A percentile compares a stretch with the other conserved stretches of the same genome.
Conservation (phyloP, 2,113 vertebrate genomes). For the Cricetomys ansorgei region DNA sequence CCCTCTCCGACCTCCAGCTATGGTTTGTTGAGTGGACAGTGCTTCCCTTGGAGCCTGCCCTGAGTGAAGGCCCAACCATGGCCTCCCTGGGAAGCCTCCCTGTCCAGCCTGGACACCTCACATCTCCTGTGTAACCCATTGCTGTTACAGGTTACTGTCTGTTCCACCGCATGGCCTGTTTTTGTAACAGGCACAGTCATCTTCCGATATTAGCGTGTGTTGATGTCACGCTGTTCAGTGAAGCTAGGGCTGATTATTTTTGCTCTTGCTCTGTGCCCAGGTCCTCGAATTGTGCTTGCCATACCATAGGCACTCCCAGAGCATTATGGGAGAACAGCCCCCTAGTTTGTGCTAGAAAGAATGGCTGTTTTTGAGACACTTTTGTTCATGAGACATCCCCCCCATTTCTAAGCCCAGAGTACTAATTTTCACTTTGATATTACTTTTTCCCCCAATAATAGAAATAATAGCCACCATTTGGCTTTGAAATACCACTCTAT, state of each 20-base stretch:
- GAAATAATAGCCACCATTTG: constrained; percentile 70
- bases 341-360: constrained; percentile 14
- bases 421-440: constrained; percentile 70
- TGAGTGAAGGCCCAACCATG: background rate
- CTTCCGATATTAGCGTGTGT: background rate
- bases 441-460: constrained; percentile 63
- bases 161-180: background rate
- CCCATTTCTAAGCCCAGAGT: constrained; percentile 46
- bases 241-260: background rate
- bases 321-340: background rate
- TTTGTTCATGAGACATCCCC: constrained; percentile 12
- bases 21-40: background rate
- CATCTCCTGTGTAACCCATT: background rate
- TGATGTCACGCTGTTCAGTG: background rate
- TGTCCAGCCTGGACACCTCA: too few relatives aligned
- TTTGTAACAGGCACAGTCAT: background rate
- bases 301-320: background rate
- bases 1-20: background rate
- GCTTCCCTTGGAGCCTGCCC: background rate
- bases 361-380: background rate
- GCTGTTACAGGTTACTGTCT: too few relatives aligned
- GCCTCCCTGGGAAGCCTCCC: background rate
- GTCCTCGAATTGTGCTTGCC: background rate
- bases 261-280: background rate
- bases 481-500: constrained; percentile 74